These are phyloP conservation scores for Girardinus metallicus DNA, from an alignment of 2,797 vertebrate species.

Conservation along the genomic window DNA sequence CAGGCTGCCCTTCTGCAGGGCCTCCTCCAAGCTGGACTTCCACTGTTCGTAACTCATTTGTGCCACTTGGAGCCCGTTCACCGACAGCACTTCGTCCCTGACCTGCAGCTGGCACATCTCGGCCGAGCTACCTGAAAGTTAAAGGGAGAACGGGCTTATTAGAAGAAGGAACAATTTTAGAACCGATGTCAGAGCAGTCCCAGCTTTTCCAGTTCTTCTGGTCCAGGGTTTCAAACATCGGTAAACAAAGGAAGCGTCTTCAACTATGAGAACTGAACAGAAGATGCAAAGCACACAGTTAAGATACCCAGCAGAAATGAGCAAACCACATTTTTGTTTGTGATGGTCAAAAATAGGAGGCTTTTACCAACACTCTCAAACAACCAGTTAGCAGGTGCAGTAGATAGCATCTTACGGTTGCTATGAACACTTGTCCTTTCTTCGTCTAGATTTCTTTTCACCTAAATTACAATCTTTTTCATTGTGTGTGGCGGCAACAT, in stretches of 20 bases:
- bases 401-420: neutral
- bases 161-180: neutral
- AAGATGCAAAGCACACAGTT: neutral
- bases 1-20: slow-evolving; percentile 89
- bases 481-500: neutral
- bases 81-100: slow-evolving; percentile 90
- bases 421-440: neutral
- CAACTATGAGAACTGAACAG: neutral
- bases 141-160: neutral
- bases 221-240: neutral
- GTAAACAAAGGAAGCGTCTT: neutral
- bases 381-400: neutral
- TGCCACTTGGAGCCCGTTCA: slow-evolving; percentile 88
- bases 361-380: neutral
- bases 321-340: neutral
- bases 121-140: slow-evolving; percentile 86
- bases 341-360: neutral
- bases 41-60: slow-evolving; percentile 88
- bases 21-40: slow-evolving; percentile 85
- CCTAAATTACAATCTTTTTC: neutral
- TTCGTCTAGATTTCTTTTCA: neutral
- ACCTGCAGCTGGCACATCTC: slow-evolving; percentile 88
- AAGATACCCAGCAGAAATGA: neutral
- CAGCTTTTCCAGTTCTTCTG: neutral
- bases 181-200: neutral